These are phyloP conservation scores for Margarornis squamiger DNA, from an alignment of 2,797 vertebrate species.

Conservation along the genomic window DNA sequence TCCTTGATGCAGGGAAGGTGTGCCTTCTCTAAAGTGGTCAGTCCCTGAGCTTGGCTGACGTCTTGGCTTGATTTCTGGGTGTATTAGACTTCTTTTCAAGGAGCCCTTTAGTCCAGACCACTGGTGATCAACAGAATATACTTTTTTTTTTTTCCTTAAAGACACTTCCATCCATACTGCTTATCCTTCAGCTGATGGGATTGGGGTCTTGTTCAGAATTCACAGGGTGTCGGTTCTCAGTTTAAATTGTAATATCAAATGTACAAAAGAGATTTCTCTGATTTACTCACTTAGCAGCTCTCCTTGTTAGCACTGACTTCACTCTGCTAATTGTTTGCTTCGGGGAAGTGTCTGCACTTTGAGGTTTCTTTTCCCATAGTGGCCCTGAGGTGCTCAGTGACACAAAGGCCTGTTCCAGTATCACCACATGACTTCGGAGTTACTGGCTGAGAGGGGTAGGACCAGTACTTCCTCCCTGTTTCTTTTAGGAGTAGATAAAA, in stretches of 20 bases:
- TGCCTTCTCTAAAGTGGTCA: neutral
- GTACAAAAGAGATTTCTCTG: neutral
- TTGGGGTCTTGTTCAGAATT: neutral
- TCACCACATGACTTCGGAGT: neutral
- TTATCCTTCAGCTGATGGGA: neutral
- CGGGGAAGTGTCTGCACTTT: slow-evolving; percentile 24
- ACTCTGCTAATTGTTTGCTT: slow-evolving; percentile 22
- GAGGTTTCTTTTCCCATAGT: slow-evolving; percentile 31
- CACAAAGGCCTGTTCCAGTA: neutral
- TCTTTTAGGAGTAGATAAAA: neutral
- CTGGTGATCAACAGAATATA: neutral
- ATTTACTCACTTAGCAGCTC: neutral
- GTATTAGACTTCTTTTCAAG: neutral
- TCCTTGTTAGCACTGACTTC: neutral
- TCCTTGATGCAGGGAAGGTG: neutral
- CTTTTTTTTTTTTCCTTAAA: neutral
- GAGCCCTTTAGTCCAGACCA: neutral
- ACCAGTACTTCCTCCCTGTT: neutral
- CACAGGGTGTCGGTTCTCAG: neutral
- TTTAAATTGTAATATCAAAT: neutral
- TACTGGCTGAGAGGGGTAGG: neutral
- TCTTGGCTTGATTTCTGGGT: neutral
- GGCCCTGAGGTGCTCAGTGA: neutral
- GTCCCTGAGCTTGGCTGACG: neutral
- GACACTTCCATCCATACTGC: neutral